These are phyloP conservation scores for Pangasius sanitwongsei DNA, from an alignment of 2,797 vertebrate genomes.

Conservation along the genomic window DNA sequence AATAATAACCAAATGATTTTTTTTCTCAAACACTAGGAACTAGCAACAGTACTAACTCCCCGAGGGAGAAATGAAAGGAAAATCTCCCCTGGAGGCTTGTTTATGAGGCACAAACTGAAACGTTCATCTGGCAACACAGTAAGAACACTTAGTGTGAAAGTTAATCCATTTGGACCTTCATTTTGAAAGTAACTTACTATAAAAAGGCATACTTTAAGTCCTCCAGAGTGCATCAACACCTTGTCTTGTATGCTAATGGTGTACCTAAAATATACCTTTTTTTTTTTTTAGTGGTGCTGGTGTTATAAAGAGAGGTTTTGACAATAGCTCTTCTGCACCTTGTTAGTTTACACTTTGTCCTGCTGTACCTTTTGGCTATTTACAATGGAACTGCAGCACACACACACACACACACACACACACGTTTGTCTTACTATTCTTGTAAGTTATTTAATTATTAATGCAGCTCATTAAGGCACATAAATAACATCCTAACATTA, in stretches of 20 bases:
- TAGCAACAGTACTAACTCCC: too few relatives aligned
- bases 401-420: too few relatives aligned
- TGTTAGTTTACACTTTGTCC: neutral
- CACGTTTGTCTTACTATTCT: too few relatives aligned
- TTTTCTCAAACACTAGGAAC: neutral
- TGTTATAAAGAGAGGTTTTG: neutral
- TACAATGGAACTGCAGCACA: neutral
- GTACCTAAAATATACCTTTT: neutral
- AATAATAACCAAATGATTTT: neutral
- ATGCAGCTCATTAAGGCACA: neutral
- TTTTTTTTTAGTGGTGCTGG: neutral
- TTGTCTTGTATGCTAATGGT: conserved; percentile 18
- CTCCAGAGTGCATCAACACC: neutral
- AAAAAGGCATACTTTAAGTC: neutral
- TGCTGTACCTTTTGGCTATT: neutral
- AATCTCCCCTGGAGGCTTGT: neutral
- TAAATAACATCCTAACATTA: neutral
- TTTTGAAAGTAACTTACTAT: neutral
- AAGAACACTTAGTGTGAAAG: neutral
- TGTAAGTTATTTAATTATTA: neutral
- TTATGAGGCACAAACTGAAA: neutral
- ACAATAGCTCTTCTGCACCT: neutral
- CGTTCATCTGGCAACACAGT: neutral
- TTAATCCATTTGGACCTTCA: neutral
- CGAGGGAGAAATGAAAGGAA: neutral